Conservation (phyloP, 1,140 invertebrate genomes). For the Philopotamus ludificatus region DNA sequence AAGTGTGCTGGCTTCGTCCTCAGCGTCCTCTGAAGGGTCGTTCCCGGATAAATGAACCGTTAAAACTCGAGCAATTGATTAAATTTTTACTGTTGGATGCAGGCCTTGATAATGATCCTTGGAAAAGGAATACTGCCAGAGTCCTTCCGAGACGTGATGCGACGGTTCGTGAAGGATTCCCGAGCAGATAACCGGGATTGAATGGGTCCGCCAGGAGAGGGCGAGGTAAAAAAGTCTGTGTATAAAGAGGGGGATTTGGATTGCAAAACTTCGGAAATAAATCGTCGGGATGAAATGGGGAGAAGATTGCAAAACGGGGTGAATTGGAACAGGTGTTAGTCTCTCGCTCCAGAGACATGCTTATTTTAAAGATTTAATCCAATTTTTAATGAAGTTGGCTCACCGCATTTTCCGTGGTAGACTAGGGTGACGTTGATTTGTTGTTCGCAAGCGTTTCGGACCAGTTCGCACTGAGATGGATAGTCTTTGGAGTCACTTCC, state of each 20-base stretch:
- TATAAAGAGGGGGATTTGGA: no score
- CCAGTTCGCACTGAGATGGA: conserved; percentile 76
- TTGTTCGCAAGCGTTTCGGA: conserved; percentile 69
- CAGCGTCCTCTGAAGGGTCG: background rate
- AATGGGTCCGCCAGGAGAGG: no score
- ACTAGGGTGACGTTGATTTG: conserved; percentile 76
- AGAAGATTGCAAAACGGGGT: no score
- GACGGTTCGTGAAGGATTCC: background rate
- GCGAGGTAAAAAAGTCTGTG: no score
- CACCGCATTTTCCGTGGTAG: conserved; percentile 88
- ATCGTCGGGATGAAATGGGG: no score
- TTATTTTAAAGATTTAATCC: no score
- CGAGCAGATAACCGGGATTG: background rate
- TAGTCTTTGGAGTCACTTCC: conserved; percentile 73
- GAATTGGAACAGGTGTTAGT: no score
- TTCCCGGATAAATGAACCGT: conserved; percentile 26
- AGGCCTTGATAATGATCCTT: conserved; percentile 1
- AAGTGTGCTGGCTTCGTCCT: conserved; percentile 12
- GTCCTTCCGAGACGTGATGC: background rate
- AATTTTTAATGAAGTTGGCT: conserved; percentile 46
- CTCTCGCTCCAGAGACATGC: no score
- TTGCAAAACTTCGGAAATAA: no score
- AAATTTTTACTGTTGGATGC: conserved; percentile 24
- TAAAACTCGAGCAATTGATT: conserved; percentile 28
- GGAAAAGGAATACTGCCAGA: background rate